Conservation (phyloP, 1,140 invertebrate genomes). For the Drosophila nasuta region DNA sequence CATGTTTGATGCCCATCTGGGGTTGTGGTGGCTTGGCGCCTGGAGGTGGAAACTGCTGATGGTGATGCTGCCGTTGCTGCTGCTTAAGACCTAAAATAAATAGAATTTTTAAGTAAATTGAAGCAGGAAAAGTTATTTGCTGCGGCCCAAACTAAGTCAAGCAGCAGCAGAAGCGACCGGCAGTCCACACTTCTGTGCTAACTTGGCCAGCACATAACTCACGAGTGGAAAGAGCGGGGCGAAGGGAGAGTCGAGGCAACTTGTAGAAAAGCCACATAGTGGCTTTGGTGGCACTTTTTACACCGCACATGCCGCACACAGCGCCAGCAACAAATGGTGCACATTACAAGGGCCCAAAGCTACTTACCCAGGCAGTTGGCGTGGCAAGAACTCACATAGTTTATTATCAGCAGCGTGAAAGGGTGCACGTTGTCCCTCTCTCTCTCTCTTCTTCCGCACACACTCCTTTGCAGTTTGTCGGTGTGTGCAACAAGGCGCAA, state of each 20-base stretch:
- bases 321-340: slow-evolving; percentile 55
- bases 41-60: neutral
- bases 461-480: neutral
- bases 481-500: slow-evolving; percentile 79
- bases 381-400: slow-evolving; percentile 59
- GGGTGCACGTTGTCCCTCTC: slow-evolving; percentile 1
- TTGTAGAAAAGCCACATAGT: slow-evolving; percentile 55
- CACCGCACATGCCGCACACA: slow-evolving; percentile 21
- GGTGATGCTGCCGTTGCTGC: neutral
- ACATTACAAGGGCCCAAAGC: slow-evolving; percentile 65
- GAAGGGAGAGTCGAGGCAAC: slow-evolving; percentile 20
- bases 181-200: slow-evolving; percentile 69
- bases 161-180: slow-evolving; percentile 29
- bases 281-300: slow-evolving; percentile 57
- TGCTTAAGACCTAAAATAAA: slow-evolving; percentile 71
- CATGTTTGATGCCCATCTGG: neutral
- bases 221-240: slow-evolving; percentile 12
- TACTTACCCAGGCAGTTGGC: slow-evolving; percentile 49
- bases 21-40: neutral
- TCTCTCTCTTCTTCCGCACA: neutral
- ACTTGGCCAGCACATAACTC: slow-evolving; percentile 76
- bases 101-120: slow-evolving; percentile 80
- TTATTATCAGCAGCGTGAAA: slow-evolving; percentile 57
- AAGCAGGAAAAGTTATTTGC: slow-evolving; percentile 66
- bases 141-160: slow-evolving; percentile 23